Base-by-base conservation (phyloP, 37 sponge, comb jelly and placozoan genomes). In the Chondrosia reniformis region DNA sequence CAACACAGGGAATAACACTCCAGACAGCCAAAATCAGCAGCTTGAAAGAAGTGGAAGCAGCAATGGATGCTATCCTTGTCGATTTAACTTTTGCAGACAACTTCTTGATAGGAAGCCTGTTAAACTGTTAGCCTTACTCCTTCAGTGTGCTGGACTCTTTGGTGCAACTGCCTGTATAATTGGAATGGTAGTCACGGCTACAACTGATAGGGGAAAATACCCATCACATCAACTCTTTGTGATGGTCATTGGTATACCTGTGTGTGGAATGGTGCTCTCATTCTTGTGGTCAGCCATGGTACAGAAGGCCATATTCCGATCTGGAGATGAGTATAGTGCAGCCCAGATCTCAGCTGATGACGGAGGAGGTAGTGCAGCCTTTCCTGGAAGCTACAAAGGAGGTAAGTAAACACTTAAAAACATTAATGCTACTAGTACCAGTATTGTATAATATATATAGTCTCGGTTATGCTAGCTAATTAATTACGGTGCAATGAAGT, bases 91-190 rank as follows among this genome's bases (percentile, higher is more conserved):
- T 13, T 59, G 8, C 61, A 25, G 28, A 30, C 61, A 30, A 0
- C 7, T 77, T 44, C 45, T 81, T n/a, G 84, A 83, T 21, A 77
- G 78, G 36, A 45, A 63, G 43, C 25, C 74, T 15, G 38, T 65
- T 8, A 88, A 83, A 46, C 22, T 49, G 0, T 17, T 75, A 22
- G 84, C 56, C 0, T 13, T 83, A 2, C 10, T 79, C 37, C 75
- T 88, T 5, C 88, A 88, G 25, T 21, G 74, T 22, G 46, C 1
- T 22, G 80, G 80, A 0, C 43, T 81, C 46, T 12, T 79, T 27
- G 76, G 36, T 8, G 33, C 74, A 0, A 12, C 38, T 4, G 34
- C 74, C 32, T 31, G 4, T 46, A n/a, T 73, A 1, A 1, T 59
- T 7, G 61, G n/a, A 6, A 6, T 59, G 17, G 28, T 7, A 6